These are phyloP conservation scores for Caenorhabditis sp. DNA, from an alignment of 2,888 invertebrate species.

Conservation along the genomic window DNA sequence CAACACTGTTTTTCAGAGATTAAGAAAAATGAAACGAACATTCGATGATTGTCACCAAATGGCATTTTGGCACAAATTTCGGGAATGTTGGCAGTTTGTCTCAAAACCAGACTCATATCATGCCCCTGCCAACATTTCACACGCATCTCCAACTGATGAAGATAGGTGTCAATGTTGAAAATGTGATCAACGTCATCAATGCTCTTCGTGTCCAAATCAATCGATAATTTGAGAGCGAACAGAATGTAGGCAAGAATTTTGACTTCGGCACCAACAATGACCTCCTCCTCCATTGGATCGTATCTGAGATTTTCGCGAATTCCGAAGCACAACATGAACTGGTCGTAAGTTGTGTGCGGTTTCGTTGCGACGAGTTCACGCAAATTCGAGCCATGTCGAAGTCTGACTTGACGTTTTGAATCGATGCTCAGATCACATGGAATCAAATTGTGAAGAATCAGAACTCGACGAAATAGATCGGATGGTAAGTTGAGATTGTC, in stretches of 20 bases:
- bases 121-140: constrained; percentile 41
- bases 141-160: constrained; percentile 46
- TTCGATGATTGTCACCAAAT: constrained; percentile 8
- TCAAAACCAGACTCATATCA: constrained; percentile 30
- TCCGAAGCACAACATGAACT: constrained; percentile 17
- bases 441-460: constrained; percentile 20
- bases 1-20: too few relatives aligned
- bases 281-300: not conserved
- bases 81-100: constrained; percentile 14
- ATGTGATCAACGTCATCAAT: not conserved
- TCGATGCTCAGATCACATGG: constrained; percentile 18
- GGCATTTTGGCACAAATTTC: not conserved
- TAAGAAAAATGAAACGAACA: not conserved
- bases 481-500: constrained; percentile 55
- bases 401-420: constrained; percentile 10
- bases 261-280: constrained; percentile 46
- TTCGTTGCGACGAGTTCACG: constrained; percentile 1
- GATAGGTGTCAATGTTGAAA: constrained; percentile 39
- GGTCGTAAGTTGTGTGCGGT: not conserved
- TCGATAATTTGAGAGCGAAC: constrained; percentile 51
- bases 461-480: constrained; percentile 39
- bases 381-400: constrained; percentile 8
- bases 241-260: constrained; percentile 53
- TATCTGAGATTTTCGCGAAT: not conserved
- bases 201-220: constrained; percentile 45